Evolutionary conservation across 2,888 invertebrate species (phyloP), one percentile per base, ranked within the genome.

Genomic region (Epirrita christyi): DNA sequence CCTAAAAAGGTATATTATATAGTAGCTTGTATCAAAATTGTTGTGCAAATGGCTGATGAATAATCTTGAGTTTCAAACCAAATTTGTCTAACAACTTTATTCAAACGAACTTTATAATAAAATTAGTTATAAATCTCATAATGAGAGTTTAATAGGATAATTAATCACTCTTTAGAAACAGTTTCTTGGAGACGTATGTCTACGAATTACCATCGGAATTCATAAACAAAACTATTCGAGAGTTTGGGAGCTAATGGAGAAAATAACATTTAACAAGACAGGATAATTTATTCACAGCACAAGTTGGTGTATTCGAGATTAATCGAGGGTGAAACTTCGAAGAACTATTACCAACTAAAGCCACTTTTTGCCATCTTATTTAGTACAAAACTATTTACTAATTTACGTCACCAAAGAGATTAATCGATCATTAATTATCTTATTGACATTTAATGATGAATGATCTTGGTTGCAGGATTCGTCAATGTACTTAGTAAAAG

Each of bases 111-210:
- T 46, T 50, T 27, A 51, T 51, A 10, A 4, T 32, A 32, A 63
- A 66, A 64, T 64, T 62, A 54, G 56, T 60, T 60, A 55, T 48
- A 49, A 59, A 60, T 55, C 55, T 50, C 55, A 54, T 66, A 55
- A 63, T 60, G 54, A 59, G 53, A 60, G 54, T 66, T 61, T 52
- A 56, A 62, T 58, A 60, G 49, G 41, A 45, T 57, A 53, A 61
- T 62, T 50, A 62, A 61, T 60, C 49, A 57, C 43, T 43, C 38
- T 57, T 50, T 13, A 50, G 45, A 53, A 56, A 46, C 53, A 59
- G 44, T 50, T 44, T 27, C 49, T 27, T 38, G 11, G 13, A 54
- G 15, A 55, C 27, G 34, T 43, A 51, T 53, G 38, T 28, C 32
- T 34, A 28, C 15, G 11, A 40, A 55, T 56, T 46, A 53, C 51